A percentile compares a stretch with the other conserved stretches of the same genome.
Conservation (phyloP, 1,140 invertebrate species). For the Saccostrea cuccullata region DNA sequence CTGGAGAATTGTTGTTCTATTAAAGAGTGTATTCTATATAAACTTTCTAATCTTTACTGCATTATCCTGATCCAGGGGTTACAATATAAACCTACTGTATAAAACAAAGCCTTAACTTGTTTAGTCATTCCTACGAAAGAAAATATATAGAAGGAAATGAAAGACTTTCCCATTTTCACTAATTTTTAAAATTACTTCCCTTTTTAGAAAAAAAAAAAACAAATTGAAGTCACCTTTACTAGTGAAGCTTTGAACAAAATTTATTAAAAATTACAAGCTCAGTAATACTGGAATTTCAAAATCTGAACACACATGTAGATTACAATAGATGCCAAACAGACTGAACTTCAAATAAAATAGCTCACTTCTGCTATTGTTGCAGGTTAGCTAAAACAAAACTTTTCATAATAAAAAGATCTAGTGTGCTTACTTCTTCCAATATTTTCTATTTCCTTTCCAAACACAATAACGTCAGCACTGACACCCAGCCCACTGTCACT, state of each 20-base stretch:
- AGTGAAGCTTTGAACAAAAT: not conserved
- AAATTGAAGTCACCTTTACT: not conserved
- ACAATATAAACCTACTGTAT: too few relatives aligned
- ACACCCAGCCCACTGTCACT: constrained; percentile 69
- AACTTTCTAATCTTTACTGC: too few relatives aligned
- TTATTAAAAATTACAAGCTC: not conserved
- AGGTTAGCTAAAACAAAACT: constrained; percentile 12
- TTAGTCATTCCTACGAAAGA: too few relatives aligned
- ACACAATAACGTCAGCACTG: constrained; percentile 68
- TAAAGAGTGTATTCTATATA: too few relatives aligned
- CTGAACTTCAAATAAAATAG: not conserved
- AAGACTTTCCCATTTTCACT: too few relatives aligned
- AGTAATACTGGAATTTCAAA: not conserved
- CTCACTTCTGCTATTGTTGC: not conserved
- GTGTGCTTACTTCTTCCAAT: constrained; percentile 9
- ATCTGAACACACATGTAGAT: not conserved
- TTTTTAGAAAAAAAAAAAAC: too few relatives aligned
- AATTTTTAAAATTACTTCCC: too few relatives aligned
- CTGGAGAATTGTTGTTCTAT: too few relatives aligned
- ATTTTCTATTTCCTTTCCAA: constrained; percentile 65
- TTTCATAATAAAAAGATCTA: not conserved
- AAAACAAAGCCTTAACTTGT: too few relatives aligned
- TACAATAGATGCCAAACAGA: not conserved
- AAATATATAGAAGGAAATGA: too few relatives aligned
- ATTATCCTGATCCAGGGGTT: too few relatives aligned